A percentile compares a stretch with the other conserved stretches of the same genome.
Conservation (phyloP, 2,113 vertebrate genomes). For the Ammospiza caudacuta region DNA sequence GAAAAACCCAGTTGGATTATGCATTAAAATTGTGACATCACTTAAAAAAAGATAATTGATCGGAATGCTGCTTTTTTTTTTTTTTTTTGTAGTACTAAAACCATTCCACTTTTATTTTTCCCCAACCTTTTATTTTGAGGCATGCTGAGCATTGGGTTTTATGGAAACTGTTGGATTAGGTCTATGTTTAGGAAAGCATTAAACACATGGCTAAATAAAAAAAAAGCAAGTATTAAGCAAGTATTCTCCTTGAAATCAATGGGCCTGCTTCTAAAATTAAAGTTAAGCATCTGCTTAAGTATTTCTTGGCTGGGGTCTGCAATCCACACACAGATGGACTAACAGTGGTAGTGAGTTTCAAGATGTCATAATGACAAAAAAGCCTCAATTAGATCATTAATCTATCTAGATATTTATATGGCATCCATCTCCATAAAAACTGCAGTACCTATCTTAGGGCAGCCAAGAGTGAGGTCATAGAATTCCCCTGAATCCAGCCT, state of each 20-base stretch:
- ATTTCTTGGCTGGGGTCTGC: neutral
- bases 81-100: neutral
- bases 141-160: neutral
- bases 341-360: constrained; percentile 33
- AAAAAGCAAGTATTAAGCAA: neutral
- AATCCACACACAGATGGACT: constrained; percentile 30
- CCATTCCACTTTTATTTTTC: neutral
- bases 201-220: neutral
- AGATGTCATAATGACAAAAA: constrained; percentile 49
- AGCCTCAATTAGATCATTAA: neutral
- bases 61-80: neutral
- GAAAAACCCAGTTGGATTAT: neutral
- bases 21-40: neutral
- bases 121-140: neutral
- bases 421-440: neutral
- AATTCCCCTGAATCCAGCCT: neutral
- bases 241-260: constrained; percentile 14
- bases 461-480: neutral
- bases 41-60: neutral
- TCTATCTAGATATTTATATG: constrained; percentile 18
- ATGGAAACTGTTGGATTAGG: neutral
- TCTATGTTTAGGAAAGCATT: neutral
- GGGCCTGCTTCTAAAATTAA: neutral
- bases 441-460: neutral
- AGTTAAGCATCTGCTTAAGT: constrained; percentile 37